These are phyloP conservation scores for Pyrrhia umbra DNA, from an alignment of 2,888 invertebrate species.

Conservation along the genomic window DNA sequence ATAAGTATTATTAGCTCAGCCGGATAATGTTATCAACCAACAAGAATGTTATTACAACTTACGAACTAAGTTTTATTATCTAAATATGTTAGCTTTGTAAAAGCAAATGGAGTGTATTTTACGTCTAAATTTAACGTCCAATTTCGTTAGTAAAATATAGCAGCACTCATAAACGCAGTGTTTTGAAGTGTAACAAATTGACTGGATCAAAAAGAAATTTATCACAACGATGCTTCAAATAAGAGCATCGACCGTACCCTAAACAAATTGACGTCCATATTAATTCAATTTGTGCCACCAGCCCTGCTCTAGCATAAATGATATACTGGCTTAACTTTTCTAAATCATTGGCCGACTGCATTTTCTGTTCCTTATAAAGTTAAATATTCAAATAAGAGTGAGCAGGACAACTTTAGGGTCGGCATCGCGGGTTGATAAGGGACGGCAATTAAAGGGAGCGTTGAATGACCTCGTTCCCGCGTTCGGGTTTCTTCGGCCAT, in stretches of 20 bases:
- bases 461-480: slow-evolving; percentile 78
- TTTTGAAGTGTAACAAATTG: slow-evolving; percentile 48
- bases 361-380: slow-evolving; percentile 77
- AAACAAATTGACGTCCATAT: slow-evolving; percentile 78
- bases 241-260: slow-evolving; percentile 69
- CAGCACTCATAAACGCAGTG: slow-evolving; percentile 17
- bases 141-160: slow-evolving; percentile 16
- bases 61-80: neutral
- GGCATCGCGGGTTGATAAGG: slow-evolving; percentile 74
- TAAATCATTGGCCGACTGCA: slow-evolving; percentile 79
- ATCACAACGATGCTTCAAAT: slow-evolving; percentile 59
- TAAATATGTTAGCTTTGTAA: neutral
- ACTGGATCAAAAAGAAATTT: slow-evolving; percentile 54
- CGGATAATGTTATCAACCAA: neutral
- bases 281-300: slow-evolving; percentile 81
- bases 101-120: neutral
- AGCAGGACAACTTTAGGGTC: slow-evolving; percentile 70
- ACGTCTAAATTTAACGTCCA: slow-evolving; percentile 7
- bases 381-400: slow-evolving; percentile 79
- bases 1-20: slow-evolving; percentile 1
- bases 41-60: neutral
- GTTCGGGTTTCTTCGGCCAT: slow-evolving; percentile 76
- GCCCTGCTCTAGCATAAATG: slow-evolving; percentile 70
- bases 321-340: slow-evolving; percentile 75
- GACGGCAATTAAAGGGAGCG: slow-evolving; percentile 83